Evolutionary conservation across 2,797 vertebrate genomes (phyloP).

Genomic region (Myoxocephalus aenaeus): DNA sequence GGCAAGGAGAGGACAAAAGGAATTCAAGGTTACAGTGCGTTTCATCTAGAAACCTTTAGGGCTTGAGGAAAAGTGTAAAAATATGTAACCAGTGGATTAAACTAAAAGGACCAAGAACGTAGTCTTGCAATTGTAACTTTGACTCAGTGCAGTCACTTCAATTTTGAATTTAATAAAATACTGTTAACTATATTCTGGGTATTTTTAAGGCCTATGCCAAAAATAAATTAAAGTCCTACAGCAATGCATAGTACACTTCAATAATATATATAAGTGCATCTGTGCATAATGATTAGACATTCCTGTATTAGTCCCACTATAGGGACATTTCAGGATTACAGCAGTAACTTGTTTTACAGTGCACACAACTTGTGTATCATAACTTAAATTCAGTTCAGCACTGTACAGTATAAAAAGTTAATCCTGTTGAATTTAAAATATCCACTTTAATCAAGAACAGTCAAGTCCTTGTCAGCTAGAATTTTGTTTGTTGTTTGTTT

Average conservation of each 20-base stretch:
- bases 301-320: too few species aligned
- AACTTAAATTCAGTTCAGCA: background rate
- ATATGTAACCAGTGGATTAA: background rate
- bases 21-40: constrained; percentile 18
- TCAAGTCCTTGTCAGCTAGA: background rate
- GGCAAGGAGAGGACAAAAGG: background rate
- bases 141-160: background rate
- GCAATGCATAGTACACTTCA: too few species aligned
- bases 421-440: background rate
- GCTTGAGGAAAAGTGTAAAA: constrained; percentile 12
- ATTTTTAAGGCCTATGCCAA: background rate
- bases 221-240: too few species aligned
- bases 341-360: too few species aligned
- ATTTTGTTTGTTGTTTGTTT: background rate
- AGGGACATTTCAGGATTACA: too few species aligned
- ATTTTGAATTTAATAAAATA: background rate
- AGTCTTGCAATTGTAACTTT: background rate
- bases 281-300: background rate
- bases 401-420: background rate
- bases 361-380: background rate
- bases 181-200: background rate
- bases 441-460: background rate
- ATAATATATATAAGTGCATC: too few species aligned
- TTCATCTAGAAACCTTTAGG: background rate
- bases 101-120: background rate